A percentile compares a stretch with the other conserved stretches of the same genome.
phyloP scores from a whole-genome alignment of 2,113 vertebrate species.

The Spilogale gracilis region DNA sequence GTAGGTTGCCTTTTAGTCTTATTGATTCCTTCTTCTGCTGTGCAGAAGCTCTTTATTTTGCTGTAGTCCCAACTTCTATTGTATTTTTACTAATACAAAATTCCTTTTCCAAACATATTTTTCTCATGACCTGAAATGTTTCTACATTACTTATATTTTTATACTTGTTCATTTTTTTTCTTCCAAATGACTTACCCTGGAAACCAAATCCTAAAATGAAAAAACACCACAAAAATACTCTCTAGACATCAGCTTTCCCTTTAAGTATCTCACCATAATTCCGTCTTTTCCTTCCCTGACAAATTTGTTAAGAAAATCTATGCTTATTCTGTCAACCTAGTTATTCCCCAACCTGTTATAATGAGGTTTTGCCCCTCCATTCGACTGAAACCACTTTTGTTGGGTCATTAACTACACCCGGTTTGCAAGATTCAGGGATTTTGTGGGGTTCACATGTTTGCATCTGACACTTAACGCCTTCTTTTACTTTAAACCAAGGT shows the following conservation, averaged over 20 bases:
- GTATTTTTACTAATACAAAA: neutral
- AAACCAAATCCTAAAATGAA: neutral
- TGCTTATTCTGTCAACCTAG: neutral
- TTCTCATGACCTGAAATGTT: slow-evolving; percentile 24
- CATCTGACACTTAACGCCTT: neutral
- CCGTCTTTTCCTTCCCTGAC: neutral
- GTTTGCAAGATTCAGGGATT: neutral
- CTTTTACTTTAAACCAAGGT: neutral
- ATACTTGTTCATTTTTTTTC: neutral
- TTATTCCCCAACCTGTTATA: neutral
- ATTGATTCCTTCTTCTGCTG: neutral
- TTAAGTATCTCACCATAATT: neutral
- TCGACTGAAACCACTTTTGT: neutral
- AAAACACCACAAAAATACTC: neutral
- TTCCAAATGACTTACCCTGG: neutral
- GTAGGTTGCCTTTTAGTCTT: neutral
- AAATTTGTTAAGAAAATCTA: neutral
- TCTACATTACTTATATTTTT: neutral
- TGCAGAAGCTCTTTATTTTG: neutral
- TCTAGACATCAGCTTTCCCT: neutral
- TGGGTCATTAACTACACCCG: neutral
- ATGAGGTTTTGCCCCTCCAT: neutral
- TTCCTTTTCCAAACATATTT: slow-evolving; percentile 7
- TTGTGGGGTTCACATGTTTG: neutral
- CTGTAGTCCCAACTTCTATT: neutral